phyloP scores from a whole-genome alignment of 2,888 invertebrate genomes.

The Eupithecia vulgata region DNA sequence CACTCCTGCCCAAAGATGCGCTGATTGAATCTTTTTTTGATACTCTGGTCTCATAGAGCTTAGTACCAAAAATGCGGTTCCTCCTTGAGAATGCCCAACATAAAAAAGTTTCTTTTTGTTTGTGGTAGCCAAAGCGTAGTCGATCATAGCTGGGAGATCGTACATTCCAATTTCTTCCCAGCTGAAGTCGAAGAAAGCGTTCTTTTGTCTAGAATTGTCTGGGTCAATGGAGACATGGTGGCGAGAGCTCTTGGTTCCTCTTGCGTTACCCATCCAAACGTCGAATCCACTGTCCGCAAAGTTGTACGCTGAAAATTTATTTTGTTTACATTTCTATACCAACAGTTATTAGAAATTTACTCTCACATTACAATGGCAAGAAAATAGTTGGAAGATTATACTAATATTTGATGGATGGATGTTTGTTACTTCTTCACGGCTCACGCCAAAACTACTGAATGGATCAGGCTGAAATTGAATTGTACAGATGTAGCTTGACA shows the following conservation, averaged over 20 bases:
- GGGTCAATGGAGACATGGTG: conserved; percentile 77
- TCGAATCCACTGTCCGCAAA: conserved; percentile 88
- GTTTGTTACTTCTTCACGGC: too few relatives aligned
- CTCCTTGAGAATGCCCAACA: conserved; percentile 76
- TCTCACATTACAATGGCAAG: too few relatives aligned
- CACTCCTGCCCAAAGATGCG: conserved; percentile 68
- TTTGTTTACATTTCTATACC: not conserved
- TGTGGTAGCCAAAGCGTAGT: conserved; percentile 62
- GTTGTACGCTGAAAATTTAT: conserved; percentile 83
- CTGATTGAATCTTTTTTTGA: conserved; percentile 64
- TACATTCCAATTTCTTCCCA: conserved; percentile 69
- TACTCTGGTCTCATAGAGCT: conserved; percentile 63
- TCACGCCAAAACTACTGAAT: too few relatives aligned
- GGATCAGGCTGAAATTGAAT: too few relatives aligned
- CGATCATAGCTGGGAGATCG: conserved; percentile 70
- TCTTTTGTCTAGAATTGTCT: conserved; percentile 51
- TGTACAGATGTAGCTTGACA: too few relatives aligned
- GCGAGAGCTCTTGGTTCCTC: conserved; percentile 89
- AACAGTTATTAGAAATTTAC: too few relatives aligned
- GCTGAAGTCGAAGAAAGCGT: conserved; percentile 68
- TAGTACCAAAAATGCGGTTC: conserved; percentile 65
- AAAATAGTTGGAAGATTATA: too few relatives aligned
- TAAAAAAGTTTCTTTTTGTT: conserved; percentile 63
- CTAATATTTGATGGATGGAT: too few relatives aligned
- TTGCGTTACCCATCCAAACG: conserved; percentile 92